A percentile compares a stretch with the other conserved stretches of the same genome.
These are phyloP conservation scores for Sminthurinus aureus DNA, from an alignment of 2,888 invertebrate genomes.

Conservation along the genomic window DNA sequence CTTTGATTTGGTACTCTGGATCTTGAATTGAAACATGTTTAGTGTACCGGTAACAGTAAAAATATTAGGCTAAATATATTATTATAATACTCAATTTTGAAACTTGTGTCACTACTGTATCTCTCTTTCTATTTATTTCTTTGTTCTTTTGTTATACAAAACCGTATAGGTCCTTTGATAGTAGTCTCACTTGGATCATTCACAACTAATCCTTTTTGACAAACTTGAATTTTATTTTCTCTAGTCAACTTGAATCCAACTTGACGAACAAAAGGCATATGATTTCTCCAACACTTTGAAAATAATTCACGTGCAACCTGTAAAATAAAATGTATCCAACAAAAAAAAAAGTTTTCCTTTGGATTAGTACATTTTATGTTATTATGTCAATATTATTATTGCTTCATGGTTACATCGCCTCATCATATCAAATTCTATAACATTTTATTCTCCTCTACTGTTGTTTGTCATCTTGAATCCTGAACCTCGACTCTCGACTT, in stretches of 20 bases:
- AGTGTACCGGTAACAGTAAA: neutral
- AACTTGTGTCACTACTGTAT: no score
- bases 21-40: conserved; percentile 58
- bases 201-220: conserved; percentile 27
- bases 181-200: conserved; percentile 11
- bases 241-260: conserved; percentile 16
- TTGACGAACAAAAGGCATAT: conserved; percentile 28
- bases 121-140: no score
- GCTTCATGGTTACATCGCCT: no score
- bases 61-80: neutral
- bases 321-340: conserved; percentile 4
- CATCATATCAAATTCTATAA: no score
- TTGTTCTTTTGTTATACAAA: conserved; percentile 3
- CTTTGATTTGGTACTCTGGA: conserved; percentile 37
- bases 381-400: no score
- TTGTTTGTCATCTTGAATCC: no score
- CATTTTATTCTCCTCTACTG: no score
- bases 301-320: conserved; percentile 28
- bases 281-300: conserved; percentile 33
- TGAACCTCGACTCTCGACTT: no score
- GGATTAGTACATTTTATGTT: no score
- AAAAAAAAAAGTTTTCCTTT: no score
- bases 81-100: neutral
- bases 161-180: conserved; percentile 31
- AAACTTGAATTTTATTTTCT: conserved; percentile 25